phyloP scores from a whole-genome alignment of 1,140 invertebrate species.

The Caerostris darwini region DNA sequence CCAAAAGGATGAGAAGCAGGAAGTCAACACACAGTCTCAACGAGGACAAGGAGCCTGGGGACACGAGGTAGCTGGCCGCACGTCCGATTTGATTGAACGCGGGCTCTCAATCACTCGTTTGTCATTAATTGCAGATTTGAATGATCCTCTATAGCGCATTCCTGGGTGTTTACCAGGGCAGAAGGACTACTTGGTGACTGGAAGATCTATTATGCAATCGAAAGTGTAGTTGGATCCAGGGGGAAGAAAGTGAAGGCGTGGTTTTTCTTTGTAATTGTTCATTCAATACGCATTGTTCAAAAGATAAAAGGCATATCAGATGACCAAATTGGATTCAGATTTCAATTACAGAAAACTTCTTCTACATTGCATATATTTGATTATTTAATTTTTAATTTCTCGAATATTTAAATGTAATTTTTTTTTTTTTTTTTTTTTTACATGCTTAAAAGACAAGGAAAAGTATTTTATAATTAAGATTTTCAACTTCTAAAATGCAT shows the following conservation, averaged over 20 bases:
- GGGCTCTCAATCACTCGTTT: slow-evolving; percentile 12
- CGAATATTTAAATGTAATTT: too few species aligned
- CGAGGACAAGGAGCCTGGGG: slow-evolving; percentile 1
- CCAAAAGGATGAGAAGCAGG: slow-evolving; percentile 42
- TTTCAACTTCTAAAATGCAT: too few species aligned
- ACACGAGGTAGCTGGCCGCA: background rate
- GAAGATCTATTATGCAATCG: background rate
- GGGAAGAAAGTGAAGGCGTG: background rate
- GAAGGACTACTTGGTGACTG: background rate
- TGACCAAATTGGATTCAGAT: too few species aligned
- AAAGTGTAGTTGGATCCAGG: background rate
- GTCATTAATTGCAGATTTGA: slow-evolving; percentile 36
- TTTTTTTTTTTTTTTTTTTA: too few species aligned
- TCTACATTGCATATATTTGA: too few species aligned
- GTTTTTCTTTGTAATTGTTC: background rate
- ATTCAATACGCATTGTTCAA: background rate
- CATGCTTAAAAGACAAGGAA: too few species aligned
- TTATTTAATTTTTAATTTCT: too few species aligned
- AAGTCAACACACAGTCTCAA: background rate
- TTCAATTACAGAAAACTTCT: too few species aligned
- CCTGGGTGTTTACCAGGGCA: slow-evolving; percentile 17
- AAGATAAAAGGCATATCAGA: too few species aligned
- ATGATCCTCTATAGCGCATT: background rate
- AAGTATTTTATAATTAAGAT: too few species aligned
- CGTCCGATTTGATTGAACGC: slow-evolving; percentile 49